These are phyloP conservation scores for Chanos chanos DNA, from an alignment of 2,797 vertebrate species.

Conservation along the genomic window DNA sequence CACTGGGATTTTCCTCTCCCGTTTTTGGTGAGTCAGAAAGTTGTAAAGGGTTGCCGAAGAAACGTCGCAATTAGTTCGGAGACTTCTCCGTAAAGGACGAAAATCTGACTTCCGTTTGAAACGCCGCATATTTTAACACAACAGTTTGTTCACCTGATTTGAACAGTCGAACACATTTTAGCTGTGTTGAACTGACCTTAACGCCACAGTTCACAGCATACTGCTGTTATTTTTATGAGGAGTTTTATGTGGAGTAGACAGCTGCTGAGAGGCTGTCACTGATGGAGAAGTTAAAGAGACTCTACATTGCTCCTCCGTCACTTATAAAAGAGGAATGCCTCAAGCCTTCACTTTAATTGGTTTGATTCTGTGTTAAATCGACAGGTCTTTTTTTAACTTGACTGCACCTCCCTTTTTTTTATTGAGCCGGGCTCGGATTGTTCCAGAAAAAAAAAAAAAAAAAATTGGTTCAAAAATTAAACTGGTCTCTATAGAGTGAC, in stretches of 20 bases:
- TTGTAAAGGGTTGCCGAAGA: slow-evolving; percentile 30
- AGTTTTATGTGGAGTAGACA: too few species aligned
- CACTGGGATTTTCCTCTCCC: slow-evolving; percentile 56
- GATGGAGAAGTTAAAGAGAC: slow-evolving; percentile 4
- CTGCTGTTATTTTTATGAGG: too few species aligned
- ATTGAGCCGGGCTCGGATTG: slow-evolving; percentile 33
- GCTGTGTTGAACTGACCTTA: too few species aligned
- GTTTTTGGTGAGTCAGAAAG: slow-evolving; percentile 39
- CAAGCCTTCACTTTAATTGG: slow-evolving; percentile 42
- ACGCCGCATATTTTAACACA: background rate
- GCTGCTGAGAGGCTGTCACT: too few species aligned
- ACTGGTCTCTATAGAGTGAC: slow-evolving; percentile 33
- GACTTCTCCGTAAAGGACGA: slow-evolving; percentile 15
- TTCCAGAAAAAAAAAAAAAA: slow-evolving; percentile 48
- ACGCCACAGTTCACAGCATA: too few species aligned
- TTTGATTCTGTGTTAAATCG: slow-evolving; percentile 35
- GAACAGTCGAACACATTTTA: too few species aligned
- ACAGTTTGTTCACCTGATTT: background rate
- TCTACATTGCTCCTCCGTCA: slow-evolving; percentile 21
- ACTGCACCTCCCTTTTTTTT: slow-evolving; percentile 29
- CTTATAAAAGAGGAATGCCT: slow-evolving; percentile 24
- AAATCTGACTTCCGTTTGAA: background rate
- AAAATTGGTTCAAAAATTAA: slow-evolving; percentile 44
- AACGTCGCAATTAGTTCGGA: slow-evolving; percentile 36
- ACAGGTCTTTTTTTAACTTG: slow-evolving; percentile 36